Evolutionary conservation across 1,140 invertebrate genomes (phyloP).

Genomic region (Hypsibius dujardini): DNA sequence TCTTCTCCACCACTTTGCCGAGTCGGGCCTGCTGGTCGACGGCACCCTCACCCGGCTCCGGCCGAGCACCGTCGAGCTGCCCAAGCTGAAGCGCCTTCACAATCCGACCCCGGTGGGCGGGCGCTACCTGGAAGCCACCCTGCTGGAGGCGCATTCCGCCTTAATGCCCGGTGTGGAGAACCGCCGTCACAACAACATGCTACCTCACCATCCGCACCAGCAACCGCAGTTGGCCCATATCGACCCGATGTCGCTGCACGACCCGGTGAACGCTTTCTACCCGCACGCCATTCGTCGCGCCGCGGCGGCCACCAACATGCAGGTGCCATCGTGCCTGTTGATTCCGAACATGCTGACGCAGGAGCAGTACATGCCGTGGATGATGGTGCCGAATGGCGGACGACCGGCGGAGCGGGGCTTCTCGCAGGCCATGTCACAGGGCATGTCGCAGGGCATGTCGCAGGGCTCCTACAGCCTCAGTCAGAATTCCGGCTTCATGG

Average conservation of each 20-base stretch:
- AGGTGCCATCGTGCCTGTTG: constrained; percentile 10
- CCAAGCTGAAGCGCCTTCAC: constrained; percentile 56
- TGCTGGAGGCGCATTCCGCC: constrained; percentile 11
- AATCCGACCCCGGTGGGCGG: neutral
- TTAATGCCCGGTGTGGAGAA: constrained; percentile 7
- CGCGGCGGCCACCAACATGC: constrained; percentile 4
- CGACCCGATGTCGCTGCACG: constrained; percentile 11
- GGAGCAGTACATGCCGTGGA: constrained; percentile 13
- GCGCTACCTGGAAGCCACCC: constrained; percentile 5
- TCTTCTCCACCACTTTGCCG: constrained; percentile 89
- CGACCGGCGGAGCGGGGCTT: neutral
- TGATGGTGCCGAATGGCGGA: constrained; percentile 1
- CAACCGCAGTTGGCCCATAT: neutral
- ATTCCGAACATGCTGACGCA: constrained; percentile 12
- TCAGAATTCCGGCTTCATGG: constrained; percentile 14
- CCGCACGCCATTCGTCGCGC: constrained; percentile 4
- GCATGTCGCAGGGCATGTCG: constrained; percentile 2
- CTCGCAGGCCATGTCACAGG: constrained; percentile 4
- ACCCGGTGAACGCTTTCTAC: neutral
- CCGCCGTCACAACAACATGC: neutral
- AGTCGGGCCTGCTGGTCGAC: constrained; percentile 90
- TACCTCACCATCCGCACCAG: neutral
- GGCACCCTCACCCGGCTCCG: constrained; percentile 92
- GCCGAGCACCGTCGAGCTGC: constrained; percentile 87
- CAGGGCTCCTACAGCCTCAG: constrained; percentile 11